Evolutionary conservation across 2,113 vertebrate species (phyloP).

Genomic region (Aegypius monachus): DNA sequence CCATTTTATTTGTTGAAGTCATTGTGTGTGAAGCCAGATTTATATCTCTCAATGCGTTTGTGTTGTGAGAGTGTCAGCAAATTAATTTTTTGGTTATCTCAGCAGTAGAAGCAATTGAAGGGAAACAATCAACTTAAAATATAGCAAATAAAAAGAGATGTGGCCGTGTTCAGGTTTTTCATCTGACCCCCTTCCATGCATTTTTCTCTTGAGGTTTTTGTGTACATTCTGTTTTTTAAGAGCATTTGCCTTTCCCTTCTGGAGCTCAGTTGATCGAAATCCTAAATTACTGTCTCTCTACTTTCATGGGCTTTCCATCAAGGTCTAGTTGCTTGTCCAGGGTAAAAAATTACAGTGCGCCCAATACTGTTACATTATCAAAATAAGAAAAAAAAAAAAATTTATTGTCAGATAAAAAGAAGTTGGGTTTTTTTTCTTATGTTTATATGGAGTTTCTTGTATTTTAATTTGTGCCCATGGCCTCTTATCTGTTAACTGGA

Average conservation of each 20-base stretch:
- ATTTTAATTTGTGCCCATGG: not conserved
- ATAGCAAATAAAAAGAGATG: not conserved
- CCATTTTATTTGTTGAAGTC: constrained; percentile 42
- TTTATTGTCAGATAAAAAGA: not conserved
- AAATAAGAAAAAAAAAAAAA: not conserved
- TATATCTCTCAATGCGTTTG: constrained; percentile 66
- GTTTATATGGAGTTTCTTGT: not conserved
- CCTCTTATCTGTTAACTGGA: not conserved
- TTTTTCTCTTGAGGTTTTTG: not conserved
- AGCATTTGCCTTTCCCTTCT: not conserved
- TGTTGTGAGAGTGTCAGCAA: not conserved
- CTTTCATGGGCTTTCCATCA: not conserved
- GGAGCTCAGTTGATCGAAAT: not conserved
- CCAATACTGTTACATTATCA: not conserved
- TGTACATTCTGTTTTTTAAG: too few species aligned
- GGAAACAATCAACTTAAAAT: not conserved
- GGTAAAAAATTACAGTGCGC: not conserved
- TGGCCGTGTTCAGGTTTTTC: not conserved
- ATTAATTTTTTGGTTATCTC: not conserved
- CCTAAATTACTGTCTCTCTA: not conserved
- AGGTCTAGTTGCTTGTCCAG: not conserved
- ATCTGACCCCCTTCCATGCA: not conserved
- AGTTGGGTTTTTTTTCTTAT: rapidly evolving
- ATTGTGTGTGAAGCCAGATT: constrained; percentile 8
- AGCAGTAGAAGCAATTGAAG: not conserved